Evolutionary conservation across 2,797 vertebrate genomes (phyloP).

Genomic region (Caiman crocodilus): DNA sequence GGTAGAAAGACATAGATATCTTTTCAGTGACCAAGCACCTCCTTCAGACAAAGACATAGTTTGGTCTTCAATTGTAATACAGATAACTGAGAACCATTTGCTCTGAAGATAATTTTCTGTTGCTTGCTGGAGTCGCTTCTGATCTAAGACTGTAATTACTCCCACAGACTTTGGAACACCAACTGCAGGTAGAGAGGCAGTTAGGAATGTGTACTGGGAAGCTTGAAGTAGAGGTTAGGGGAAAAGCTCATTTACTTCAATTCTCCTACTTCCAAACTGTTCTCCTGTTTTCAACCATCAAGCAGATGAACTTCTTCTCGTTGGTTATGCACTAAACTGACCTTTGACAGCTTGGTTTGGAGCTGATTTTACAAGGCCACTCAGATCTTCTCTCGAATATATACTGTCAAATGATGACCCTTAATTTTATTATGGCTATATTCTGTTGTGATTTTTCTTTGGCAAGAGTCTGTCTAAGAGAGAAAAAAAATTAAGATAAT

Average conservation of each 20-base stretch:
- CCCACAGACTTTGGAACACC: neutral
- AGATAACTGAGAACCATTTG: neutral
- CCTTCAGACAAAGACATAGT: neutral
- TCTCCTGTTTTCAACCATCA: neutral
- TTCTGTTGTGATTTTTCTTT: neutral
- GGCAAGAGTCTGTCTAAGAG: neutral
- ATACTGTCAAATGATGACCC: neutral
- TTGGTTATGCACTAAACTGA: neutral
- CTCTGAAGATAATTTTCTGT: neutral
- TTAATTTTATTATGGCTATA: neutral
- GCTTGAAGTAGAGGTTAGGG: neutral
- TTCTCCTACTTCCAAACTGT: neutral
- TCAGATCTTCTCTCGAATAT: neutral
- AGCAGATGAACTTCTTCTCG: neutral
- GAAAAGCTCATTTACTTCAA: conserved; percentile 1
- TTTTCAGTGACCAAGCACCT: neutral
- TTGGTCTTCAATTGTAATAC: neutral
- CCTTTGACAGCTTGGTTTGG: neutral
- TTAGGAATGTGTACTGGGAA: neutral
- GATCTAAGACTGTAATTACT: neutral
- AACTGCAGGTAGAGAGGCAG: neutral
- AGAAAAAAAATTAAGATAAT: neutral
- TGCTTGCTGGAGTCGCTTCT: neutral
- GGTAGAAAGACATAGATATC: neutral
- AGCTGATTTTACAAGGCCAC: neutral